These are phyloP conservation scores for Osmoderma eremita DNA, from an alignment of 2,888 invertebrate species.

Conservation along the genomic window DNA sequence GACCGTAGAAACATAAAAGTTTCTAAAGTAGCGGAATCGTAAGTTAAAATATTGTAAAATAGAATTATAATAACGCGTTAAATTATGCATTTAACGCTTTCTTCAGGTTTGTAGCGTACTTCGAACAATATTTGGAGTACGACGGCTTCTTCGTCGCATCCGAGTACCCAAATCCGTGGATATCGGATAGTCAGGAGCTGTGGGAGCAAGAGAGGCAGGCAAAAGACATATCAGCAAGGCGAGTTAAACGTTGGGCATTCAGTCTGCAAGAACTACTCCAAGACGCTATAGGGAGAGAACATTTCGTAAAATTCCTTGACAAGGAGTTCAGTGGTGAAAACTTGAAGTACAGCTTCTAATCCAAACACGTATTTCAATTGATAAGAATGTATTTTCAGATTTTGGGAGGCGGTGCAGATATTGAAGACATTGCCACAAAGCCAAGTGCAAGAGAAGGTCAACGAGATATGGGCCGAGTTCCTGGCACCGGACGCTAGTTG, in stretches of 20 bases:
- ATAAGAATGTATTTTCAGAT: constrained; percentile 67
- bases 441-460: constrained; percentile 82
- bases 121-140: constrained; percentile 95
- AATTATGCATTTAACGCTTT: constrained; percentile 41
- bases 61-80: constrained; percentile 4
- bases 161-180: constrained; percentile 97
- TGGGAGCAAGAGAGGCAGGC: constrained; percentile 97
- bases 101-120: constrained; percentile 85
- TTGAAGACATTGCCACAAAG: constrained; percentile 88
- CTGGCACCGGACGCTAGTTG: constrained; percentile 93
- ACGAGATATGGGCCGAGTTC: constrained; percentile 93
- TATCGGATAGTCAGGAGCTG: constrained; percentile 92
- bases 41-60: constrained; percentile 66
- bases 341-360: constrained; percentile 76
- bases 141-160: constrained; percentile 94
- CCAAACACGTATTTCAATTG: background rate
- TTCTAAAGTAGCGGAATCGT: constrained; percentile 95
- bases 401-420: constrained; percentile 95
- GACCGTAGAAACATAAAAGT: constrained; percentile 90
- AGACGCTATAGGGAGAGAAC: constrained; percentile 95
- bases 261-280: constrained; percentile 92
- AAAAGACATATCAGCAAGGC: constrained; percentile 91
- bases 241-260: constrained; percentile 97
- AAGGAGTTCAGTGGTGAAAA: constrained; percentile 99
- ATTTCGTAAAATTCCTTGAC: constrained; percentile 94